Conservation (phyloP, 2,113 vertebrate genomes). For the Toxotes chatareus region DNA sequence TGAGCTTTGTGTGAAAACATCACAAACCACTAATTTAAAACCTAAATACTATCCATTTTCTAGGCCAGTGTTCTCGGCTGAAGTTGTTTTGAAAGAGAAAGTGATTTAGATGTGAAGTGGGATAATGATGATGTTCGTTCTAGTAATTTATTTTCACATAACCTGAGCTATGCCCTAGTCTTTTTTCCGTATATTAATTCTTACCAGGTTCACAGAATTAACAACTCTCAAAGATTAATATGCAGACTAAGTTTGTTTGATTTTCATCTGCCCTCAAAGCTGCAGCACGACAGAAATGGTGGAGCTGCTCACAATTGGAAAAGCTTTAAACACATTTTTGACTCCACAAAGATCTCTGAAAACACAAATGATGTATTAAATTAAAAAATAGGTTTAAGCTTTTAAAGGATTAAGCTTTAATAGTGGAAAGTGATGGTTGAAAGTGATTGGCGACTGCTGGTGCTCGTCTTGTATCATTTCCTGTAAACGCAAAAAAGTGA, state of each 20-base stretch:
- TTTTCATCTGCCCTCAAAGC: no score
- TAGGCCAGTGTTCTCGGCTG: background rate
- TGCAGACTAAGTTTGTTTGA: conserved; percentile 12
- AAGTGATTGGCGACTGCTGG: background rate
- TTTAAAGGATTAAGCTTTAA: background rate
- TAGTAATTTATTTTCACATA: background rate
- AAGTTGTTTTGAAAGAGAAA: conserved; percentile 48
- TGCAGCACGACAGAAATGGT: background rate
- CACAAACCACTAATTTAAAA: conserved; percentile 29
- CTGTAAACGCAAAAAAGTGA: background rate
- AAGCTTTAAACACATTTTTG: conserved; percentile 4
- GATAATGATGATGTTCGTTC: conserved; percentile 37
- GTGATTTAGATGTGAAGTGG: conserved; percentile 47
- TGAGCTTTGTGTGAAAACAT: conserved; percentile 29
- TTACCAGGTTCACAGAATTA: background rate
- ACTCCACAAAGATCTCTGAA: background rate
- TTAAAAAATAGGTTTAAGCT: background rate
- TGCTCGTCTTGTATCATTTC: background rate
- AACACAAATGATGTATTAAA: conserved; percentile 1
- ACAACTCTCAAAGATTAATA: background rate
- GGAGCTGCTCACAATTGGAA: conserved; percentile 37
- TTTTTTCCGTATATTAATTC: background rate
- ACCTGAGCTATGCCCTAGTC: background rate
- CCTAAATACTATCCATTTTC: conserved; percentile 30
- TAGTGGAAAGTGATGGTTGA: background rate